phyloP scores from a whole-genome alignment of 2,888 invertebrate species.

The Balanococcus diminutus region DNA sequence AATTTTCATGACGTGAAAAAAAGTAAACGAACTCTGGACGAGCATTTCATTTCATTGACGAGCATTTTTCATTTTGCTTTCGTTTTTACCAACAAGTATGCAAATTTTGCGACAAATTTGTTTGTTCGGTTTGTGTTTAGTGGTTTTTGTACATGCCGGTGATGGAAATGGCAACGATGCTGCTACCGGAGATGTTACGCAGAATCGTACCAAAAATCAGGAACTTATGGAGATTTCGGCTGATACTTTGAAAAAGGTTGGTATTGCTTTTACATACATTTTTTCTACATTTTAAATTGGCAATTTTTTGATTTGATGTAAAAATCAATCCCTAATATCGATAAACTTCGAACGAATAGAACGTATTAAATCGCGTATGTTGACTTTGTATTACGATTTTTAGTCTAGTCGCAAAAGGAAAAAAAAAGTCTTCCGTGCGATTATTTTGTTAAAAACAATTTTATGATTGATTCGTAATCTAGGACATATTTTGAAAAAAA shows the following conservation, averaged over 20 bases:
- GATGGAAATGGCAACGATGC: neutral
- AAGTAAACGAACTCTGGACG: neutral
- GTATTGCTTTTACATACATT: neutral
- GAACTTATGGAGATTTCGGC: slow-evolving; percentile 30
- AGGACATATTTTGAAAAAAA: too few species aligned
- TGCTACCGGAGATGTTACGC: neutral
- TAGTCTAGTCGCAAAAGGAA: too few species aligned
- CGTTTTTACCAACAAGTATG: neutral
- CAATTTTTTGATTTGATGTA: too few species aligned
- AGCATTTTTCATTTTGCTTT: neutral
- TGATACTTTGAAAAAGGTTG: slow-evolving; percentile 44
- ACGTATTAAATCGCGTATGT: too few species aligned
- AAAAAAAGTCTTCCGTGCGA: too few species aligned
- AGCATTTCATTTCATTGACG: neutral
- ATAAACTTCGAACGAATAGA: too few species aligned
- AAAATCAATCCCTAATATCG: too few species aligned
- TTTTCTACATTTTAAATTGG: too few species aligned
- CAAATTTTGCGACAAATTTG: slow-evolving; percentile 1
- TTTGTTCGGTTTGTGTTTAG: neutral
- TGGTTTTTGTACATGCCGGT: neutral
- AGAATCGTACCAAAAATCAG: neutral
- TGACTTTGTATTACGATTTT: too few species aligned
- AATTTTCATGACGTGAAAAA: slow-evolving; percentile 3
- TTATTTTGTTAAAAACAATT: too few species aligned
- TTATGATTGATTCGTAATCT: too few species aligned